Conservation (phyloP, 2,888 invertebrate genomes). For the Leucophenga maculata region DNA sequence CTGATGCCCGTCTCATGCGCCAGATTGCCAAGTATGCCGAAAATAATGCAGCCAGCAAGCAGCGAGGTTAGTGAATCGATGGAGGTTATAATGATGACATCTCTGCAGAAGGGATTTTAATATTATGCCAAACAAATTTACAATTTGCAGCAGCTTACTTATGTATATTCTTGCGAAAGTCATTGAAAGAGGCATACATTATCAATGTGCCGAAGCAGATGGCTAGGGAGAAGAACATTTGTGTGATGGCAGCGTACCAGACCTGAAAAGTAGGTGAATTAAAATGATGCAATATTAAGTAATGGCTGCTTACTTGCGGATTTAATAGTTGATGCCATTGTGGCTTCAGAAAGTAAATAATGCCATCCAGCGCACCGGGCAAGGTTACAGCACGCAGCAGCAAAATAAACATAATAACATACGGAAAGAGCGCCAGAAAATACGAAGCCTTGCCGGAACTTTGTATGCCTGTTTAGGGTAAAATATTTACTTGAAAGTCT, state of each 20-base stretch:
- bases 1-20: constrained; percentile 77
- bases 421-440: constrained; percentile 81
- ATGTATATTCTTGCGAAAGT: constrained; percentile 76
- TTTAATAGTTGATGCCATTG: constrained; percentile 75
- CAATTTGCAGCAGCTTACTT: constrained; percentile 65
- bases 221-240: constrained; percentile 78
- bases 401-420: constrained; percentile 76
- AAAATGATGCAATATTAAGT: too few species aligned
- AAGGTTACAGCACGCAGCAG: constrained; percentile 76
- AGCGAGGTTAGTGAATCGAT: constrained; percentile 87
- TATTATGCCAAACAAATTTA: not conserved
- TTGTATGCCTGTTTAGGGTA: constrained; percentile 69
- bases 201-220: constrained; percentile 77
- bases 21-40: constrained; percentile 87
- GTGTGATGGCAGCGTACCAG: constrained; percentile 78
- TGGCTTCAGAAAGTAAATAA: constrained; percentile 78
- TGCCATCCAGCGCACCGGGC: constrained; percentile 77
- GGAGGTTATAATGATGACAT: constrained; percentile 86
- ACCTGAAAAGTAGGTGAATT: constrained; percentile 69
- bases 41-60: constrained; percentile 87
- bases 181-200: constrained; percentile 78
- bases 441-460: constrained; percentile 79
- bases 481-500: too few species aligned
- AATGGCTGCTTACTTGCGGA: constrained; percentile 53
- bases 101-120: constrained; percentile 73